Conservation (phyloP, 2,113 vertebrate species). For the Tenrec ecaudatus region DNA sequence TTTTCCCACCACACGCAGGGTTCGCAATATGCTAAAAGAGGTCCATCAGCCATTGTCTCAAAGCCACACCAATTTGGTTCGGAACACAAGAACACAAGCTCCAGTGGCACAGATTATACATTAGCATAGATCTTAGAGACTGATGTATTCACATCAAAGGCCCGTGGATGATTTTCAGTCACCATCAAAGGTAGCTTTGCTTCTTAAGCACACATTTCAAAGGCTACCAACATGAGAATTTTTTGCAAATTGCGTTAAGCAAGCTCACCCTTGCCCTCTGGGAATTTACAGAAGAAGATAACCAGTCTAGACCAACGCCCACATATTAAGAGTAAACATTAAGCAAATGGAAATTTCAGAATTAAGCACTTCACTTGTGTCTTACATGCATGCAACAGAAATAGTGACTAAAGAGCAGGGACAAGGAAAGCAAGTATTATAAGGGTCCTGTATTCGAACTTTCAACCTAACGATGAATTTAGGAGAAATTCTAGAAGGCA, state of each 20-base stretch:
- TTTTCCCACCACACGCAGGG: neutral
- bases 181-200: constrained; percentile 46
- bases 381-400: neutral
- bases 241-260: neutral
- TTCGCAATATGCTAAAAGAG: constrained; percentile 43
- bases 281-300: constrained; percentile 42
- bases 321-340: neutral
- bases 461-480: neutral
- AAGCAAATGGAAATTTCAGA: neutral
- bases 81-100: neutral
- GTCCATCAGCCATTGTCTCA: constrained; percentile 25
- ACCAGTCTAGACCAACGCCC: neutral
- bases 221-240: constrained; percentile 31
- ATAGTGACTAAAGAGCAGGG: neutral
- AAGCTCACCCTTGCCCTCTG: neutral
- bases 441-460: too few species aligned
- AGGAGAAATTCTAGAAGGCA: constrained; percentile 54
- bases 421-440: neutral
- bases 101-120: neutral
- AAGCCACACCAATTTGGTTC: constrained; percentile 10
- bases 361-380: neutral
- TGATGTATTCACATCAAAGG: constrained; percentile 45
- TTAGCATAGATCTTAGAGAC: constrained; percentile 45
- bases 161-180: constrained; percentile 53
- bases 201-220: constrained; percentile 57